These are phyloP conservation scores for Drosophila leontia DNA, from an alignment of 1,140 invertebrate species.

Conservation along the genomic window DNA sequence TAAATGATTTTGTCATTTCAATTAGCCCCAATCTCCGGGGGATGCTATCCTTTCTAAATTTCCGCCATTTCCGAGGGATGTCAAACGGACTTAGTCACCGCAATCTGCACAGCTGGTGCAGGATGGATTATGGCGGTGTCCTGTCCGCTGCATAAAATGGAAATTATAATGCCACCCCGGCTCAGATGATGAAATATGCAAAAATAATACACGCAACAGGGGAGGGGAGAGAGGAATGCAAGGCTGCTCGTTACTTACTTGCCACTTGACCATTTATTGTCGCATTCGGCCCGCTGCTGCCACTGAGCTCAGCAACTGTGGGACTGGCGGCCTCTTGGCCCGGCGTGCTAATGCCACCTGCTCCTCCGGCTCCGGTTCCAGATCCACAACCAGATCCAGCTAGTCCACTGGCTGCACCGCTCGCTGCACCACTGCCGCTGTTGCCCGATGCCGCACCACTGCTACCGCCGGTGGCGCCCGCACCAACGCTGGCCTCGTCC, in stretches of 20 bases:
- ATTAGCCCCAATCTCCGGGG: slow-evolving; percentile 1
- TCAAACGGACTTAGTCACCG: slow-evolving; percentile 23
- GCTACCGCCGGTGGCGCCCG: slow-evolving; percentile 42
- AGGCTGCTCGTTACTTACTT: slow-evolving; percentile 86
- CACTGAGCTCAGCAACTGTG: slow-evolving; percentile 54
- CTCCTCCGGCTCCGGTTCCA: slow-evolving; percentile 25
- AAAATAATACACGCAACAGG: slow-evolving; percentile 21
- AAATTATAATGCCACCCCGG: slow-evolving; percentile 49
- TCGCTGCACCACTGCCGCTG: slow-evolving; percentile 30
- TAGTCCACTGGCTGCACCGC: slow-evolving; percentile 37
- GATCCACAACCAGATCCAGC: slow-evolving; percentile 33
- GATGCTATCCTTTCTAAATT: slow-evolving; percentile 9
- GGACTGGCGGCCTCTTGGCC: slow-evolving; percentile 59
- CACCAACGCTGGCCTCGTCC: slow-evolving; percentile 70
- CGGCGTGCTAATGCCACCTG: slow-evolving; percentile 37
- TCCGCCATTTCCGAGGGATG: slow-evolving; percentile 26
- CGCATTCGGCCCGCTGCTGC: slow-evolving; percentile 59
- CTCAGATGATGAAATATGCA: slow-evolving; percentile 50
- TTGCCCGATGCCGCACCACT: slow-evolving; percentile 26
- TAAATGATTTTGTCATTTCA: slow-evolving; percentile 10
- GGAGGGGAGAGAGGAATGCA: neutral
- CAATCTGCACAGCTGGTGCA: slow-evolving; percentile 39
- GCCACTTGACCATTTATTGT: slow-evolving; percentile 87
- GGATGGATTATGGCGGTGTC: slow-evolving; percentile 44
- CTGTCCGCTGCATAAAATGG: slow-evolving; percentile 33